Percentiles rank a stretch among this genome's conserved stretches.
These are phyloP conservation scores for Phenganax marumi DNA, from an alignment of 92 coral and sea anemone genomes.

Conservation along the genomic window DNA sequence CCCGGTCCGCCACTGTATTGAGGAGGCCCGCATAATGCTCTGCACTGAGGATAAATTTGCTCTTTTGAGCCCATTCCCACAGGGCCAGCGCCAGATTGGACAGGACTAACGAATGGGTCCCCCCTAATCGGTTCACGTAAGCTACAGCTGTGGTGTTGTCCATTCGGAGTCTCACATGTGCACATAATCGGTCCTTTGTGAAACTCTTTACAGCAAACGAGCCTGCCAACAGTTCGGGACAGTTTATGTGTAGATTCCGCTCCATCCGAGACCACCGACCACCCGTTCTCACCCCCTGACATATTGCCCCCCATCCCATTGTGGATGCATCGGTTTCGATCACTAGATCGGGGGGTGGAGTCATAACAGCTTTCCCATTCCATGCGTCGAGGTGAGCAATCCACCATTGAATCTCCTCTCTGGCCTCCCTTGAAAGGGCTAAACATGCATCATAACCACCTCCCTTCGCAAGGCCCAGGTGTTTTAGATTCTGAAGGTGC, in stretches of 20 bases:
- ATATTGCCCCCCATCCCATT: slow-evolving; percentile 4
- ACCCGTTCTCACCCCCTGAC: slow-evolving; percentile 12
- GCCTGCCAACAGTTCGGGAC: background rate
- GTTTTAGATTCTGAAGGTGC: slow-evolving; percentile 8
- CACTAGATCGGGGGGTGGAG: slow-evolving; percentile 34
- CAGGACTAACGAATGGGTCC: too few relatives aligned
- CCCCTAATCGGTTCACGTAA: too few relatives aligned
- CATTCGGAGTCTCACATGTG: too few relatives aligned
- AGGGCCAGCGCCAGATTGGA: slow-evolving; percentile 10
- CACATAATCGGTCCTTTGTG: too few relatives aligned
- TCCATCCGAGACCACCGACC: slow-evolving; percentile 48
- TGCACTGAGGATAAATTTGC: slow-evolving; percentile 24
- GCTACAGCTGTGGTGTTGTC: slow-evolving; percentile 29
- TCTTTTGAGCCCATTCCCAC: background rate
- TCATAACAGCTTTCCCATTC: background rate
- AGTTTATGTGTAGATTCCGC: slow-evolving; percentile 13
- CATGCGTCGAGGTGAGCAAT: slow-evolving; percentile 2
- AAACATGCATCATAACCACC: too few relatives aligned
- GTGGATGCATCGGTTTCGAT: slow-evolving; percentile 48
- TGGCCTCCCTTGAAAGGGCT: too few relatives aligned
- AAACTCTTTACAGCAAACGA: slow-evolving; percentile 13
- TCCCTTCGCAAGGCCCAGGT: slow-evolving; percentile 6
- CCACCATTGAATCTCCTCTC: too few relatives aligned
- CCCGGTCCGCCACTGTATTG: slow-evolving; percentile 27
- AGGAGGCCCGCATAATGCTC: slow-evolving; percentile 30